phyloP scores from a whole-genome alignment of 1,140 invertebrate species.

The Latrodectus geometricus region DNA sequence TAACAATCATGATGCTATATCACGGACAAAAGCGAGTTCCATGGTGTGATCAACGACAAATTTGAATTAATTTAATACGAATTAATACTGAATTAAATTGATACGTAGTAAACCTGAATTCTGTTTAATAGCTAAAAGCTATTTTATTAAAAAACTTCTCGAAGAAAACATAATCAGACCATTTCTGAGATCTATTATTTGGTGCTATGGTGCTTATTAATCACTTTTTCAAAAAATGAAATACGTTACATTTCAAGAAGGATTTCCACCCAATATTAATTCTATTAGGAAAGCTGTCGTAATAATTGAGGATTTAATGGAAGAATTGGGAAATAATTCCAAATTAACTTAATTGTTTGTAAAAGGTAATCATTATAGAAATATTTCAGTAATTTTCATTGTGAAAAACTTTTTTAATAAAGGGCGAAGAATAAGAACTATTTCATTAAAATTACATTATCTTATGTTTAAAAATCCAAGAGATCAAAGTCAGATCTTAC shows the following conservation, averaged over 20 bases:
- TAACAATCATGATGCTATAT: no score
- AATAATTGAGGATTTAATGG: slow-evolving; percentile 18
- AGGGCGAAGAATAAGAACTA: slow-evolving; percentile 21
- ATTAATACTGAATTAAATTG: no score
- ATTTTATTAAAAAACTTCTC: not conserved
- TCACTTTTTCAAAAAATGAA: not conserved
- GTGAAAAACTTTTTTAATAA: slow-evolving; percentile 20
- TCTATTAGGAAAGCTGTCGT: not conserved
- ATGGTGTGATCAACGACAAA: no score
- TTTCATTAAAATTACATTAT: not conserved
- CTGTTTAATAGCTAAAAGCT: no score
- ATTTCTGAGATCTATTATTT: not conserved
- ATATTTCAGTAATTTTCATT: slow-evolving; percentile 5
- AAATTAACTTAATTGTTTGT: slow-evolving; percentile 2
- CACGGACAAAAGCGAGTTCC: no score
- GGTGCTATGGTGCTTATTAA: slow-evolving; percentile 6
- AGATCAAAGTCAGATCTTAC: slow-evolving; percentile 3
- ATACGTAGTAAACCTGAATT: no score
- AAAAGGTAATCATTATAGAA: slow-evolving; percentile 10
- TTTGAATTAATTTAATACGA: no score
- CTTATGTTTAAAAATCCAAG: slow-evolving; percentile 18
- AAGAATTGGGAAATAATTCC: not conserved
- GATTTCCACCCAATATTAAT: slow-evolving; percentile 2
- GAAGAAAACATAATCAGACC: not conserved
- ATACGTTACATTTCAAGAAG: slow-evolving; percentile 1